phyloP scores from a whole-genome alignment of 2,797 vertebrate species.

The Falco concolor region DNA sequence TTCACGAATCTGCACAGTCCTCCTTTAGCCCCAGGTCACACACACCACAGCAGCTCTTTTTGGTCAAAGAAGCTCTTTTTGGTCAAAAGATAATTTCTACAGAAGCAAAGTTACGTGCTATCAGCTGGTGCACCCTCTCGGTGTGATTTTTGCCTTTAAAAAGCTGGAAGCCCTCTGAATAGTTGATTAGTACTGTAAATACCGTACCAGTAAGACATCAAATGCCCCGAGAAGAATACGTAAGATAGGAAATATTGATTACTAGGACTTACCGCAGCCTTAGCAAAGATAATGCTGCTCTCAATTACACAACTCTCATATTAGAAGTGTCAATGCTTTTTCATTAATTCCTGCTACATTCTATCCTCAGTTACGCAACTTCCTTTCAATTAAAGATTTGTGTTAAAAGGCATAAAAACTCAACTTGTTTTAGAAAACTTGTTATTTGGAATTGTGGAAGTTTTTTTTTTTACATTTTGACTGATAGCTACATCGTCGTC shows the following conservation, averaged over 20 bases:
- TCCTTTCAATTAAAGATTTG: neutral
- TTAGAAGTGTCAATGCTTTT: neutral
- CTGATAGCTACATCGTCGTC: neutral
- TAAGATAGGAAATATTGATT: neutral
- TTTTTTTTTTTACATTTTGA: neutral
- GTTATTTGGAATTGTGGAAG: neutral
- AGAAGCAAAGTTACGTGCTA: neutral
- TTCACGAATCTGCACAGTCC: neutral
- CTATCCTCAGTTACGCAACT: neutral
- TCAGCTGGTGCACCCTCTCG: neutral
- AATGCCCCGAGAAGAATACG: neutral
- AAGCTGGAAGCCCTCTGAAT: neutral
- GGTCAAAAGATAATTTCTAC: neutral
- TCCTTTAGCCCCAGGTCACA: neutral
- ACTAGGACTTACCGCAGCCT: neutral
- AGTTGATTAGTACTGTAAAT: neutral
- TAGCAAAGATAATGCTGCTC: neutral
- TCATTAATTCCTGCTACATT: neutral
- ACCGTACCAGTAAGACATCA: neutral
- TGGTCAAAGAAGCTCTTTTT: neutral
- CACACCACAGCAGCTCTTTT: neutral
- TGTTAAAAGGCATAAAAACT: neutral
- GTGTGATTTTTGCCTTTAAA: neutral
- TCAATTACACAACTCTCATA: neutral
- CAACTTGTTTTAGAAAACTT: neutral